These are phyloP conservation scores for Trichogramma dendrolimi DNA, from an alignment of 2,888 invertebrate species.

Conservation along the genomic window DNA sequence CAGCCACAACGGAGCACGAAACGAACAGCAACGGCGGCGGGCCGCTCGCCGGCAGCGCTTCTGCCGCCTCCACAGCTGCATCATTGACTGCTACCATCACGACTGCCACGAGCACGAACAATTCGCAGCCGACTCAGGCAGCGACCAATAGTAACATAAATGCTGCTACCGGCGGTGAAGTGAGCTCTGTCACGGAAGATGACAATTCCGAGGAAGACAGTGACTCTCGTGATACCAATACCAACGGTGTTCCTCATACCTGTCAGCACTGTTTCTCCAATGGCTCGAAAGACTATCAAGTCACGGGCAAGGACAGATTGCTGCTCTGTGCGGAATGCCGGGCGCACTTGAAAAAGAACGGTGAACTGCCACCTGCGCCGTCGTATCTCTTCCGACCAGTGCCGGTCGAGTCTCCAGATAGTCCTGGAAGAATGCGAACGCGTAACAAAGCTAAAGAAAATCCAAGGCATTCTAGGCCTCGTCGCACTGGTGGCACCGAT, in stretches of 20 bases:
- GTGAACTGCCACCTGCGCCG: constrained; percentile 63
- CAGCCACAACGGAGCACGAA: constrained; percentile 50
- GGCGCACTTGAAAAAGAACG: constrained; percentile 71
- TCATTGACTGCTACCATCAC: constrained; percentile 46
- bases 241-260: constrained; percentile 50
- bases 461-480: constrained; percentile 55
- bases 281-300: constrained; percentile 54
- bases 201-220: constrained; percentile 94
- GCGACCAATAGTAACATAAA: constrained; percentile 41
- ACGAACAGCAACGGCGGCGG: constrained; percentile 60
- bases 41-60: constrained; percentile 34
- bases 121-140: constrained; percentile 34
- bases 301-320: constrained; percentile 67
- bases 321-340: constrained; percentile 74
- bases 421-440: constrained; percentile 85
- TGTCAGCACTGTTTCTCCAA: constrained; percentile 74
- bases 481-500: constrained; percentile 59
- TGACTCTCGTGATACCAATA: constrained; percentile 78
- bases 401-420: constrained; percentile 64
- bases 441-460: constrained; percentile 74
- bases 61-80: constrained; percentile 11
- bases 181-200: constrained; percentile 76
- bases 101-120: constrained; percentile 40
- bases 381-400: constrained; percentile 57
- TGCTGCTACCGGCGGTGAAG: constrained; percentile 54